Conservation (phyloP, 2,888 invertebrate genomes). For the Panopea generosa region DNA sequence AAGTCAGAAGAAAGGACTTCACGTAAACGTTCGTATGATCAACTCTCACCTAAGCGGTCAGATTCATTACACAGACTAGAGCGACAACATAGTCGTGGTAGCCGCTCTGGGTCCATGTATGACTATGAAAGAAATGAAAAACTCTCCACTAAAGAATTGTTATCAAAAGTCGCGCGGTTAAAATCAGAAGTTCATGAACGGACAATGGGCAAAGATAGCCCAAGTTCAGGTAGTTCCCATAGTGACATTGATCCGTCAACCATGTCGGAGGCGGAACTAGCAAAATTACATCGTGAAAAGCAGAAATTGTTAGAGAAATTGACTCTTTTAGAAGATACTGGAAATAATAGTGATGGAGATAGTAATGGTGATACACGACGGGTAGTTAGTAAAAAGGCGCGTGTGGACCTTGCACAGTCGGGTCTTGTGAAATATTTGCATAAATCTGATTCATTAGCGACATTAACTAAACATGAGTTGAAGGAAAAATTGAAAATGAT, state of each 20-base stretch:
- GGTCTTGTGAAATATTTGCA: conserved; percentile 51
- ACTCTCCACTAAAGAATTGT: conserved; percentile 47
- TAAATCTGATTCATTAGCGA: conserved; percentile 51
- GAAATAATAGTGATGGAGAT: conserved; percentile 76
- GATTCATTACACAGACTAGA: conserved; percentile 62
- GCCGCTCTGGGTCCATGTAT: conserved; percentile 58
- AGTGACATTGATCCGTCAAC: conserved; percentile 87
- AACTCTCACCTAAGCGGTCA: conserved; percentile 65
- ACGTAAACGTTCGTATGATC: conserved; percentile 77
- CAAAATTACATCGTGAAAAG: conserved; percentile 82
- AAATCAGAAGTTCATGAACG: conserved; percentile 62
- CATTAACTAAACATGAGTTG: conserved; percentile 57
- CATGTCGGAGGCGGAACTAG: conserved; percentile 83
- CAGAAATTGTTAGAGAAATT: conserved; percentile 81
- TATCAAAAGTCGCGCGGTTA: conserved; percentile 57
- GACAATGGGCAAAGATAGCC: conserved; percentile 67
- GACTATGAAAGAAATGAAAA: conserved; percentile 55
- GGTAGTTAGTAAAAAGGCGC: conserved; percentile 67
- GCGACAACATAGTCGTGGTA: conserved; percentile 66
- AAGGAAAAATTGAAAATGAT: conserved; percentile 67
- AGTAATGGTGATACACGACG: conserved; percentile 61
- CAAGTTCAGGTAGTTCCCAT: conserved; percentile 75
- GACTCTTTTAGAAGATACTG: conserved; percentile 80
- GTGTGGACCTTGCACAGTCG: conserved; percentile 57
- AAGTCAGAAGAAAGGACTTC: conserved; percentile 71